phyloP scores from a whole-genome alignment of 2,113 vertebrate species.

The Thamnophis sirtalis region DNA sequence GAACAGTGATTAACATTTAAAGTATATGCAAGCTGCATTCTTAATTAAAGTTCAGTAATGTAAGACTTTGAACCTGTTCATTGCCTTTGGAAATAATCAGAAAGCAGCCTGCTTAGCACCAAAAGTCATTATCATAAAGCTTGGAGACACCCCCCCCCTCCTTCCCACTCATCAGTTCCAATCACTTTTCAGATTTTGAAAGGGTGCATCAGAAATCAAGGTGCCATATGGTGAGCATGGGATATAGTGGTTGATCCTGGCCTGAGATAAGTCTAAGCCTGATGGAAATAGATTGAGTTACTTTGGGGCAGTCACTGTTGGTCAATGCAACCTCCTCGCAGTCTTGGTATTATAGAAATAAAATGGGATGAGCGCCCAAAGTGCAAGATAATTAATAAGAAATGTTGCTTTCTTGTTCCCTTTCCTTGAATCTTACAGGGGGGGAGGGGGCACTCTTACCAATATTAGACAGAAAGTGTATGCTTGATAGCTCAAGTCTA shows the following conservation, averaged over 20 bases:
- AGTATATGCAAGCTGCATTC: constrained; percentile 60
- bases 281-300: neutral
- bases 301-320: neutral
- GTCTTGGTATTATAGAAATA: neutral
- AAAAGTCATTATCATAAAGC: constrained; percentile 59
- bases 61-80: constrained; percentile 65
- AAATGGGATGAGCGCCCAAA: neutral
- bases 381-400: neutral
- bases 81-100: constrained; percentile 64
- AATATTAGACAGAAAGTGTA: neutral
- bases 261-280: neutral
- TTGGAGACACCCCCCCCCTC: constrained; percentile 18
- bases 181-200: neutral
- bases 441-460: neutral
- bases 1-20: constrained; percentile 68
- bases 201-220: neutral
- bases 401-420: neutral
- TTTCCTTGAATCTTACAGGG: neutral
- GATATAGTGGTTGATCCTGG: neutral
- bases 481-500: neutral
- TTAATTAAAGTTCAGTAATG: constrained; percentile 68
- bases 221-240: neutral
- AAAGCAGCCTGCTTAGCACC: constrained; percentile 50
- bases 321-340: neutral
- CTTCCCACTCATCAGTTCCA: neutral